Base-by-base conservation (phyloP, 2,113 vertebrate species). In the Thalassoma bifasciatum region DNA sequence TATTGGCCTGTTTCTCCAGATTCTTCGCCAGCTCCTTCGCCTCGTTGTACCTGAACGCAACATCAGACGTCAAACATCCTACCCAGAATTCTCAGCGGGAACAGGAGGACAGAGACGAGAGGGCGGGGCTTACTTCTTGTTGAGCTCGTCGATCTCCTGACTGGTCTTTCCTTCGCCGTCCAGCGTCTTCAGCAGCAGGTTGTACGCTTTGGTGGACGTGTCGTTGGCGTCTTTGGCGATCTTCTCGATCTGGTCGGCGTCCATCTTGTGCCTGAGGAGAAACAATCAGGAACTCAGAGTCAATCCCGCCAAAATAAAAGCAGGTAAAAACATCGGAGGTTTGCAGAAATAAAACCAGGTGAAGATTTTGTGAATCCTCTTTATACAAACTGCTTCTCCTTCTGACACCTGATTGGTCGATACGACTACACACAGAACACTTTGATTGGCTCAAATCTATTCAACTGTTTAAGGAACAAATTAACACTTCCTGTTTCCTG, bases 171-270 rank as follows among this genome's bases (percentile, higher is more conserved):
- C 91, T 86, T 99, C 97, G n/a, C 96, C 95, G 8, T 95, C 94
- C 87, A 98, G 87, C 0, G 95, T 96, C 76, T 92, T 96, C 87
- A 94, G 87, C 63, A 99, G 94, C 68, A 99, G 91, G 2, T 96
- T 94, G 81, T 96, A 96, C 0, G 98, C 98, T 83, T 97, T 96
- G 0, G 94, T 93, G 1, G 98, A 98, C 0, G 97, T 99, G 77
- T 97, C 96, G 5, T 95, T 98, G 77, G 98, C 98, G 49, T 96
- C 96, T 67, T 95, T 96, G 21, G 98, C 97, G 26, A 94, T 94
- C 53, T 92, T 96, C 70, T 97, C 97, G 5, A 99, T 98, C 80
- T 98, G 95, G 79, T 98, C 96, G 0, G 98, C 98, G 80, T 98
- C 97, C 85, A 95, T 94, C 80, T 96, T 97, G 89, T 99, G 98